A percentile compares a stretch with the other conserved stretches of the same genome.
Conservation (phyloP, 2,888 invertebrate species). For the Spodoptera picta region DNA sequence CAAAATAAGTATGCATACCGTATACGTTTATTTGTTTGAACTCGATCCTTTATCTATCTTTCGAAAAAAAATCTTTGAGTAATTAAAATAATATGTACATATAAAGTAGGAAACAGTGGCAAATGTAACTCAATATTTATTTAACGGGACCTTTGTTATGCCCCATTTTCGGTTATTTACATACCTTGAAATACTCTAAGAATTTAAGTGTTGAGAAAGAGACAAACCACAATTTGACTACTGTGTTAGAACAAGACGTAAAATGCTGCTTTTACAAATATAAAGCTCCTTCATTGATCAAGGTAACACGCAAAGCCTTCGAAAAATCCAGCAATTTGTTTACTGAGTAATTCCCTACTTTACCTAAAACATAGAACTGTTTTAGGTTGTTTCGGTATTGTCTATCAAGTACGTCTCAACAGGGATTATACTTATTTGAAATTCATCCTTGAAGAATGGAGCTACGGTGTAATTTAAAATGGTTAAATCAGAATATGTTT, state of each 20-base stretch:
- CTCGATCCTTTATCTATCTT: conserved; percentile 16
- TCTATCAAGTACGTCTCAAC: conserved; percentile 11
- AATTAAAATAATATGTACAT: conserved; percentile 68
- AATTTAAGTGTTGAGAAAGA: conserved; percentile 56
- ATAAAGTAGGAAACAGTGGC: conserved; percentile 57
- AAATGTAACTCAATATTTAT: conserved; percentile 69
- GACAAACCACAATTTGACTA: conserved; percentile 55
- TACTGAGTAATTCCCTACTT: conserved; percentile 74
- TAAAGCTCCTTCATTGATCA: conserved; percentile 85
- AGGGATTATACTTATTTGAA: conserved; percentile 4
- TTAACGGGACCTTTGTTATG: conserved; percentile 72
- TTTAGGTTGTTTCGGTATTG: conserved; percentile 29
- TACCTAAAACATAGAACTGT: conserved; percentile 42
- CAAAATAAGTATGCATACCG: not conserved
- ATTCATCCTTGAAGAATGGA: conserved; percentile 11
- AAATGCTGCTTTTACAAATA: conserved; percentile 81
- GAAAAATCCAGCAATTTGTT: conserved; percentile 86
- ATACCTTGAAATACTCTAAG: conserved; percentile 71
- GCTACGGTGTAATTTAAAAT: conserved; percentile 16
- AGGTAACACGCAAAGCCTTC: conserved; percentile 84
- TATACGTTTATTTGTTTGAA: not conserved
- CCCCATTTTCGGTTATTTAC: conserved; percentile 65
- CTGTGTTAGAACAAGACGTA: conserved; percentile 64
- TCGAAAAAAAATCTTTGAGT: conserved; percentile 52
- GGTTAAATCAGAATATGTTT: conserved; percentile 26